Evolutionary conservation across 1,140 invertebrate species (phyloP).

Genomic region (Ylistrum balloti): DNA sequence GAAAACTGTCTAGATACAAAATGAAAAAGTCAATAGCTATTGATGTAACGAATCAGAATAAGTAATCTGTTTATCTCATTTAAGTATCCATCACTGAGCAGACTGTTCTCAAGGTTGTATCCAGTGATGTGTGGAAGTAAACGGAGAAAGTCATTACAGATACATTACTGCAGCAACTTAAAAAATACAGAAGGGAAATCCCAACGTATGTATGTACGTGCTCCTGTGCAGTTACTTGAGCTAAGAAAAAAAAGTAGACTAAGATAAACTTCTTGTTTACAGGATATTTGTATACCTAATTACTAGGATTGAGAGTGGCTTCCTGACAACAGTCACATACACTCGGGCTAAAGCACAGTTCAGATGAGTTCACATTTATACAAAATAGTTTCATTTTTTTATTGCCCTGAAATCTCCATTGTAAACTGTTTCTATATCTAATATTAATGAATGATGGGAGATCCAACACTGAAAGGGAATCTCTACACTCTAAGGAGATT

Average conservation of each 20-base stretch:
- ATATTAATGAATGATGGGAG: no score
- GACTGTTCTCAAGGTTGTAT: background rate
- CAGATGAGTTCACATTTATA: no score
- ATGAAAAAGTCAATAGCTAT: no score
- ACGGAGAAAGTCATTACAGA: background rate
- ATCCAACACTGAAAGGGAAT: no score
- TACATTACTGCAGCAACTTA: background rate
- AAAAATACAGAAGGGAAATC: background rate
- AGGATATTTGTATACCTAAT: background rate
- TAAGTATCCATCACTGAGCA: background rate
- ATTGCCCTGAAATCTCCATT: no score
- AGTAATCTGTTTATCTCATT: no score
- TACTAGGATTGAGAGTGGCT: background rate
- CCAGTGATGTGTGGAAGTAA: slow-evolving; percentile 22
- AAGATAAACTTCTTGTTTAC: no score
- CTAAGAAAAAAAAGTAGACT: background rate
- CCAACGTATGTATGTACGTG: background rate
- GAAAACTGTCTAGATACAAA: no score
- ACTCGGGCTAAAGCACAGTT: background rate
- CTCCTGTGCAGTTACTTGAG: background rate
- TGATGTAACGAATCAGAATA: no score
- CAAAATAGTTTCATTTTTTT: no score
- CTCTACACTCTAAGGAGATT: no score
- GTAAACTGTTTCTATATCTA: no score
- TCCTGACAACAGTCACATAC: background rate